These are phyloP conservation scores for Mythimna albipuncta DNA, from an alignment of 2,888 invertebrate genomes.

Conservation along the genomic window DNA sequence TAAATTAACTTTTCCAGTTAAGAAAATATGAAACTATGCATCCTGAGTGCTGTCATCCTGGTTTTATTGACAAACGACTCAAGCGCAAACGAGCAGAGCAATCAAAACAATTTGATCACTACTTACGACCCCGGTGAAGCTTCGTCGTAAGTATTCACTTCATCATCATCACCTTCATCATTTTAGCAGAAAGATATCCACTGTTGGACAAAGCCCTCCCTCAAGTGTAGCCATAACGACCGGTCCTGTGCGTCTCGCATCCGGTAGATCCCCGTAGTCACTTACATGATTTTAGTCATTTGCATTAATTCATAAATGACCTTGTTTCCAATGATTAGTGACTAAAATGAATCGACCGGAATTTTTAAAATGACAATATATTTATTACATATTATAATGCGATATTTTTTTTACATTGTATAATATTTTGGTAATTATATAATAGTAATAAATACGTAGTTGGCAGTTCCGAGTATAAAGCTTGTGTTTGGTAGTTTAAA, in stretches of 20 bases:
- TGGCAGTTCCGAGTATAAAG: background rate
- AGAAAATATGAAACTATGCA: constrained; percentile 43
- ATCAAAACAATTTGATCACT: constrained; percentile 28
- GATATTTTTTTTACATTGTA: background rate
- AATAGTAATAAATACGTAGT: background rate
- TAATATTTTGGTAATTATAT: background rate
- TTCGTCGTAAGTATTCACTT: constrained; percentile 38
- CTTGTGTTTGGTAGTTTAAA: background rate
- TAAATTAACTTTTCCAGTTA: constrained; percentile 37
- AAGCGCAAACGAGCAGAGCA: background rate
- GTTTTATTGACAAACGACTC: constrained; percentile 15
- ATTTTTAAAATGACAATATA: background rate
- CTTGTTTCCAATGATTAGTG: background rate
- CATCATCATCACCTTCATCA: no score
- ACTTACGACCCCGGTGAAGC: constrained; percentile 15
- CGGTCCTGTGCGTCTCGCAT: no score
- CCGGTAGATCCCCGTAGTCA: constrained; percentile 10
- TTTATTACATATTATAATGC: background rate
- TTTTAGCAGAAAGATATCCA: no score
- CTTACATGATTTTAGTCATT: background rate
- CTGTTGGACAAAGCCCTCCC: no score
- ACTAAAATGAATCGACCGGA: background rate
- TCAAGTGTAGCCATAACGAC: no score
- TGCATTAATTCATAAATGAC: background rate
- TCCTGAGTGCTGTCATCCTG: constrained; percentile 19